These are phyloP conservation scores for Pituophis catenifer DNA, from an alignment of 2,113 vertebrate species.

Conservation along the genomic window DNA sequence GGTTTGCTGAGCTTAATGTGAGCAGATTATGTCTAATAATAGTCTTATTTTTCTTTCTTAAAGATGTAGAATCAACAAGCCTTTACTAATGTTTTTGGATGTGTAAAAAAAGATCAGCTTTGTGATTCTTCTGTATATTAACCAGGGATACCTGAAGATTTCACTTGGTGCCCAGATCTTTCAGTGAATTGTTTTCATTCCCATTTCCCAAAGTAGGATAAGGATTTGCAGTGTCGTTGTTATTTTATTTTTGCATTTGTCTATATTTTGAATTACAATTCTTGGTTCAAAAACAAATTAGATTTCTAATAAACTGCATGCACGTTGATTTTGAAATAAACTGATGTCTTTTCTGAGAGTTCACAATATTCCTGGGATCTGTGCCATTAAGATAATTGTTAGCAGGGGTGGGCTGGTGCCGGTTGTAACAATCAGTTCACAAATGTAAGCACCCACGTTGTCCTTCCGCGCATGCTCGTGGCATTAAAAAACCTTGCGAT, in stretches of 20 bases:
- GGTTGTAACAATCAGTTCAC: too few relatives aligned
- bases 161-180: background rate
- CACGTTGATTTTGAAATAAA: background rate
- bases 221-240: too few relatives aligned
- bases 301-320: background rate
- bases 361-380: background rate
- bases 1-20: conserved; percentile 2
- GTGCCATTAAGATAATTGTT: background rate
- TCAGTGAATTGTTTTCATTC: background rate
- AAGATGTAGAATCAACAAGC: background rate
- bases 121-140: background rate
- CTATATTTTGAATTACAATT: background rate
- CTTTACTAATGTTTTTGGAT: background rate
- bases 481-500: too few relatives aligned
- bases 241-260: background rate
- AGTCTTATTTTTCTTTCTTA: background rate
- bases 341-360: background rate
- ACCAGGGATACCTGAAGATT: background rate
- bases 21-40: background rate
- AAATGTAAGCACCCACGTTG: too few relatives aligned
- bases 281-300: background rate
- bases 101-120: background rate
- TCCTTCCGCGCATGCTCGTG: too few relatives aligned
- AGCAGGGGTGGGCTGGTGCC: background rate
- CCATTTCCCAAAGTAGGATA: background rate